Evolutionary conservation across 1,140 invertebrate genomes (phyloP), one percentile per base, ranked within the genome.

Genomic region (Carcinoscorpius rotundicauda): DNA sequence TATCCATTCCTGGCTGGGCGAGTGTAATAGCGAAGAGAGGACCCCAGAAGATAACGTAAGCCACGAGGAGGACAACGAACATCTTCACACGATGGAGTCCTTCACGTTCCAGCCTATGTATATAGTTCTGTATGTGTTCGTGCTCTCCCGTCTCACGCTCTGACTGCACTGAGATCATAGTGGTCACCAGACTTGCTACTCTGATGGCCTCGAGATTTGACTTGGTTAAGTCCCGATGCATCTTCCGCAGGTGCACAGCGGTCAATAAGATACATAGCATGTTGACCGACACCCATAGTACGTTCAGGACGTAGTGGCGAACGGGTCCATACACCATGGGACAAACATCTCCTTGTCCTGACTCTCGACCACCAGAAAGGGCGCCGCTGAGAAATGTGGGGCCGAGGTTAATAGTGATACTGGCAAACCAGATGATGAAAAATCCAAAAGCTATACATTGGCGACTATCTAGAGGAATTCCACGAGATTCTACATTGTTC

Each of bases 361-460:
- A 61, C 48, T 68, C 66, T 57, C 63, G 51, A 51, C 64, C 64
- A 62, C 56, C 70, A 70, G 88, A 89, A 58, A 92, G 76, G 6
- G 89, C 88, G 3, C 89, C 88, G 63, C 86, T 89, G 68, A 92
- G 78, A 77, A 95, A 93, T 3, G 90, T 93, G 3, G 91, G 90
- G 4, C 91, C 91, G 67, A 94, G 81, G 78, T 94, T 93, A 73
- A 93, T 90, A 6, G 90, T 91, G 71, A 93, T 73, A 63, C 76
- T 78, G 4, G 78, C 78, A 77, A 93, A 92, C 91, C 91, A 93
- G 72, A 93, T 93, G 85, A 93, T 93, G 76, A 89, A 90, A 51
- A 90, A 87, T 8, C 90, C 91, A 77, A 93, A 94, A 48, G 91
- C 81, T 6, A 93, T 88, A 76, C 91, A 94, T 81, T 91, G 85